Conservation (phyloP, 2,113 vertebrate genomes). For the Budorcas taxicolor region DNA sequence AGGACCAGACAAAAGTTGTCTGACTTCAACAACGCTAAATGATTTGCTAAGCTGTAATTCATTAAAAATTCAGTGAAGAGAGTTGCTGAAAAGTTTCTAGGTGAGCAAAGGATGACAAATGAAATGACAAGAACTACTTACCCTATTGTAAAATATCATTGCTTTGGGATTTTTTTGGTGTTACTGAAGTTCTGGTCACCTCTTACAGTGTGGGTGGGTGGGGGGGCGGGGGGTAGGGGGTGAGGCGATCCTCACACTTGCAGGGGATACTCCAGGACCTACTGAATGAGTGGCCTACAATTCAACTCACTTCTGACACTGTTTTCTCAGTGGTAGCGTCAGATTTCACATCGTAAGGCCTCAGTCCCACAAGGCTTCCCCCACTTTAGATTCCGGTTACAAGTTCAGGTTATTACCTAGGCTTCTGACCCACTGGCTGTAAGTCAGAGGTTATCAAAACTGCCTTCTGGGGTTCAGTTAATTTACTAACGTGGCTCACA, state of each 20-base stretch:
- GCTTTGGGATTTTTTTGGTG: background rate
- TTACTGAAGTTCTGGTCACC: background rate
- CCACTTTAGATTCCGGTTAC: background rate
- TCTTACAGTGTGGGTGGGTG: background rate
- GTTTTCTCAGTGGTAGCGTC: background rate
- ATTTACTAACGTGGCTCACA: background rate
- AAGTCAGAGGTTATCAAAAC: background rate
- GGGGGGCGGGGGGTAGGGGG: rapidly evolving
- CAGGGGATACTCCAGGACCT: background rate
- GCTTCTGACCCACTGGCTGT: background rate
- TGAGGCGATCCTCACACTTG: rapidly evolving
- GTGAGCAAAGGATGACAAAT: background rate
- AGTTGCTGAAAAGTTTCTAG: background rate
- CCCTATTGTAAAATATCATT: background rate
- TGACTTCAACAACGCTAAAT: background rate
- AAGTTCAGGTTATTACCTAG: background rate
- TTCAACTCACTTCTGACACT: background rate
- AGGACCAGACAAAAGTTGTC: background rate
- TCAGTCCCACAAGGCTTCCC: background rate
- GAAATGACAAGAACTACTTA: background rate
- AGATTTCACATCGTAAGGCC: background rate
- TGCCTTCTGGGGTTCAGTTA: background rate
- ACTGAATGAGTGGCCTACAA: background rate
- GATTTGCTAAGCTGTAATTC: background rate
- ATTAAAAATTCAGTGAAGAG: background rate